Conservation (phyloP, 2,113 vertebrate species). For the Ciconia maguari region DNA sequence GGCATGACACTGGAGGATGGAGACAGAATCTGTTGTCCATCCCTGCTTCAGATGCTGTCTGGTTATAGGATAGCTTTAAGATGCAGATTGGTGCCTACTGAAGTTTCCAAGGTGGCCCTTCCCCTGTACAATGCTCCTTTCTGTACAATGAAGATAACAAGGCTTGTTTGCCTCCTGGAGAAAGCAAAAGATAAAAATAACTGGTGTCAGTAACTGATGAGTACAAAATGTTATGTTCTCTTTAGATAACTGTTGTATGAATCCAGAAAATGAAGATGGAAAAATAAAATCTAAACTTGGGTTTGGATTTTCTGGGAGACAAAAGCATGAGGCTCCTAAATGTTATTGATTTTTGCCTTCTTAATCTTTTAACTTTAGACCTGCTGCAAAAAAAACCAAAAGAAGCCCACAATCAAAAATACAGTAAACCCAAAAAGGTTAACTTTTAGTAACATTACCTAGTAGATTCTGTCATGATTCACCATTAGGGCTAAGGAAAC, state of each 20-base stretch:
- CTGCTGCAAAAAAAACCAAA: background rate
- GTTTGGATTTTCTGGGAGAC: background rate
- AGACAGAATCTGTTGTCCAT: background rate
- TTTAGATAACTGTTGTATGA: background rate
- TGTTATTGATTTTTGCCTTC: background rate
- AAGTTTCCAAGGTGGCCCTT: background rate
- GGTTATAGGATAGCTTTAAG: background rate
- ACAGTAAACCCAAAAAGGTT: background rate
- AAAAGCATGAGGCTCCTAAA: background rate
- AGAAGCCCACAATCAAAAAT: background rate
- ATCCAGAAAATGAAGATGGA: background rate
- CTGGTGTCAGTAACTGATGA: background rate
- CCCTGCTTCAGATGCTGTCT: background rate
- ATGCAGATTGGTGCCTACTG: background rate
- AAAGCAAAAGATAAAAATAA: background rate
- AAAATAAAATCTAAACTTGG: background rate
- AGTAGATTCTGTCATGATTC: background rate
- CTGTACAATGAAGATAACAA: background rate
- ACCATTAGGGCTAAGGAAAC: background rate
- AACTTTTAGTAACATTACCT: background rate
- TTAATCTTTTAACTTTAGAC: background rate
- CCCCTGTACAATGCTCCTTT: background rate
- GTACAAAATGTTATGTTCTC: background rate
- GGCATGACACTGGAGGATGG: fast-evolving
- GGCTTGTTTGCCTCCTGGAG: background rate